Conservation (phyloP, 2,888 invertebrate genomes). For the Frankliniella intonsa region DNA sequence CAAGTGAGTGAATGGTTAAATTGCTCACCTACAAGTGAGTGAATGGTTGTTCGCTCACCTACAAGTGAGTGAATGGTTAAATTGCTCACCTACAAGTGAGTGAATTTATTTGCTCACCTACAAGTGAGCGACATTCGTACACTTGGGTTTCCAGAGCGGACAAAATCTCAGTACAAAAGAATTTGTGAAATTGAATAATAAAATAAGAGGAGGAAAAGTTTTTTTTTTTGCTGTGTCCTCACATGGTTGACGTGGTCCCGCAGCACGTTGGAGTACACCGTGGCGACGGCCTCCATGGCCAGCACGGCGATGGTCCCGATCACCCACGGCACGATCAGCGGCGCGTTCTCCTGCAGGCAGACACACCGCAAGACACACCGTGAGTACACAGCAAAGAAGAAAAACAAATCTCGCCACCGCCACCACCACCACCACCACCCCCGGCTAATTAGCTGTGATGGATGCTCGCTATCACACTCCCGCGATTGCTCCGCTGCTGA, state of each 20-base stretch:
- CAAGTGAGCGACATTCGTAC: not conserved
- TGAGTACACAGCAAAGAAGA: not conserved
- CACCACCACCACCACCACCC: not conserved
- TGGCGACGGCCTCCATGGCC: constrained; percentile 73
- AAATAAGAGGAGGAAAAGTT: not conserved
- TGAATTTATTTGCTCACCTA: no score
- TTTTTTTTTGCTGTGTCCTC: constrained; percentile 42
- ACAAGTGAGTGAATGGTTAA: no score
- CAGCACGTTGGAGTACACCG: constrained; percentile 76
- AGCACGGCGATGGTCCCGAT: constrained; percentile 75
- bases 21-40: no score
- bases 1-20: no score
- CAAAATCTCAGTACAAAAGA: no score
- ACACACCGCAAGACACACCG: not conserved
- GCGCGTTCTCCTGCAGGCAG: constrained; percentile 65
- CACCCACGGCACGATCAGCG: constrained; percentile 72
- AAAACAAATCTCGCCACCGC: not conserved
- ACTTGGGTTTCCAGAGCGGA: no score
- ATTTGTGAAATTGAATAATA: no score
- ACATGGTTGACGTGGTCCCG: constrained; percentile 78
- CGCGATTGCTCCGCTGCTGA: not conserved
- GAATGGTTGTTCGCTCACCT: no score
- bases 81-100: no score
- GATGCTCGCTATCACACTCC: not conserved
- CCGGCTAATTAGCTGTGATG: not conserved